phyloP scores from a whole-genome alignment of 1,140 invertebrate species.

The Scaptomyza pallida region DNA sequence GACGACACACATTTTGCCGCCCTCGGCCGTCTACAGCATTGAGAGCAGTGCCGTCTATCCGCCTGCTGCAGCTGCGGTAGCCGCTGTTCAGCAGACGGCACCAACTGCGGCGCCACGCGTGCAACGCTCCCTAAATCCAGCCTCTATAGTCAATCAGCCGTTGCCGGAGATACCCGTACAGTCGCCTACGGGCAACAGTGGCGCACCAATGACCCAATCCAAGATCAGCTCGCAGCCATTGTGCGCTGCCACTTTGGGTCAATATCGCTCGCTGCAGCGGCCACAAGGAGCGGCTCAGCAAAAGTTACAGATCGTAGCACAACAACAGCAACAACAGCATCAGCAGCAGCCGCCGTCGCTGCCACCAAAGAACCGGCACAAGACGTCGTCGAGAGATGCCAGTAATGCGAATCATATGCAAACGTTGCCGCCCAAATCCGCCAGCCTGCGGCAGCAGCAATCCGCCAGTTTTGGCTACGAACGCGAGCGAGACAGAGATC shows the following conservation, averaged over 20 bases:
- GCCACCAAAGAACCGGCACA: conserved; percentile 83
- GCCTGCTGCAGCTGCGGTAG: background rate
- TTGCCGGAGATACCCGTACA: conserved; percentile 80
- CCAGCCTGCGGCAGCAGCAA: conserved; percentile 67
- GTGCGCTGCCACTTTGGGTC: conserved; percentile 77
- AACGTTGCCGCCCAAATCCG: conserved; percentile 75
- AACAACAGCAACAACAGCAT: conserved; percentile 47
- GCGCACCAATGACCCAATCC: conserved; percentile 43
- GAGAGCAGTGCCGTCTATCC: conserved; percentile 64
- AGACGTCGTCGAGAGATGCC: conserved; percentile 50
- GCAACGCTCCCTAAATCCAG: conserved; percentile 73
- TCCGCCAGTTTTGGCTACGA: conserved; percentile 44
- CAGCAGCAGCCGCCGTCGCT: conserved; percentile 75
- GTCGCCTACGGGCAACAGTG: conserved; percentile 29
- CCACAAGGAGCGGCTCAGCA: conserved; percentile 55
- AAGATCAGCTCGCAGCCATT: conserved; percentile 81
- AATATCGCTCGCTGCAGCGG: conserved; percentile 81
- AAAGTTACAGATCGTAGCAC: conserved; percentile 44
- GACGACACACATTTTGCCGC: conserved; percentile 78
- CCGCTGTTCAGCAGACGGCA: conserved; percentile 26
- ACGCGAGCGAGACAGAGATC: conserved; percentile 46
- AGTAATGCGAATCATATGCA: conserved; percentile 77
- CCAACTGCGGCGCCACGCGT: conserved; percentile 61
- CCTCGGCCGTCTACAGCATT: conserved; percentile 80
- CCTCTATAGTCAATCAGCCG: conserved; percentile 83